These are phyloP conservation scores for Garrulus glandarius DNA, from an alignment of 2,797 vertebrate genomes.

Conservation along the genomic window DNA sequence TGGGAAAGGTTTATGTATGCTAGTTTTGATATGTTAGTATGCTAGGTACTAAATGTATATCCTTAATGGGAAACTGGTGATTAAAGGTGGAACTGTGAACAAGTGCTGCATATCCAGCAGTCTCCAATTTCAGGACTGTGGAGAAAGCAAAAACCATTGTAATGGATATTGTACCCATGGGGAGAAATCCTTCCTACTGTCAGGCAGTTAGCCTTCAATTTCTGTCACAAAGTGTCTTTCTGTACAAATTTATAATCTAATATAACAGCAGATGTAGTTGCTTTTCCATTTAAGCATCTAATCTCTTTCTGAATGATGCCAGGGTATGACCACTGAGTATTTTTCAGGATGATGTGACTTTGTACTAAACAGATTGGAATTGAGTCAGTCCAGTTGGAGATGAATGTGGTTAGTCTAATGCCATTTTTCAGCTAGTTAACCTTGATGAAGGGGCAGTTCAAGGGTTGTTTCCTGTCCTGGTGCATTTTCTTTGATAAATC, in stretches of 20 bases:
- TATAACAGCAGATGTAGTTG: neutral
- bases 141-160: neutral
- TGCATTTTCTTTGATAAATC: neutral
- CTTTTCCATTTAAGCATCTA: neutral
- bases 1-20: neutral
- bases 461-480: neutral
- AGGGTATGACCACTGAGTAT: neutral
- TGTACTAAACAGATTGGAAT: neutral
- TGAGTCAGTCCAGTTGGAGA: neutral
- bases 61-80: neutral
- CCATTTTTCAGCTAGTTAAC: neutral
- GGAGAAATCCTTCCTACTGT: neutral
- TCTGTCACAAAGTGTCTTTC: neutral
- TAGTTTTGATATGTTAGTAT: neutral
- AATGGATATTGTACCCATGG: neutral
- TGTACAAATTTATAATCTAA: neutral
- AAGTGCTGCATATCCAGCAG: neutral
- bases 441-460: neutral
- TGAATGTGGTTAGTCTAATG: neutral
- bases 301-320: neutral
- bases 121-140: neutral
- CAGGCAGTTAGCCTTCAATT: constrained; percentile 8
- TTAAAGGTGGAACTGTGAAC: neutral
- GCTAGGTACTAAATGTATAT: neutral
- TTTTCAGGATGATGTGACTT: neutral